A percentile compares a stretch with the other conserved stretches of the same genome.
Conservation (phyloP, 1,140 invertebrate genomes). For the Platyura marginata region DNA sequence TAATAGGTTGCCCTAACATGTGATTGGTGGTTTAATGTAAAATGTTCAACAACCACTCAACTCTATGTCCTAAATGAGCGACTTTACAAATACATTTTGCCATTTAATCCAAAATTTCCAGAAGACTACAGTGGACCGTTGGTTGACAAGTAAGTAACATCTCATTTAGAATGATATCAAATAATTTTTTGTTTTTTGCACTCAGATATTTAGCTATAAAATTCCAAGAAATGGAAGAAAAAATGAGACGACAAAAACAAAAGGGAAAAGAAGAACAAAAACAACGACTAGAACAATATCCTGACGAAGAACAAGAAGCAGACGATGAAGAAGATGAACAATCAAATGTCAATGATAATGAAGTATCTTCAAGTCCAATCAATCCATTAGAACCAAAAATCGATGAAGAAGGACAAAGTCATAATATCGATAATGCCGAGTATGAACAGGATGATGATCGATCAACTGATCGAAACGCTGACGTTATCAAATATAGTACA, state of each 20-base stretch:
- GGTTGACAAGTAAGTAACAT: slow-evolving; percentile 46
- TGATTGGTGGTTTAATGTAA: slow-evolving; percentile 86
- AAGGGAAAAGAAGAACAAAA: slow-evolving; percentile 14
- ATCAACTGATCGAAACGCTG: not conserved
- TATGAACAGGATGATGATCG: slow-evolving; percentile 3
- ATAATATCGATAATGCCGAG: slow-evolving; percentile 9
- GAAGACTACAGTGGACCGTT: slow-evolving; percentile 71
- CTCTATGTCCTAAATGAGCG: slow-evolving; percentile 74
- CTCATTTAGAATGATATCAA: not conserved
- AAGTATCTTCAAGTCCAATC: slow-evolving; percentile 1
- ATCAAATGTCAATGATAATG: not conserved
- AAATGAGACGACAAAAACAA: slow-evolving; percentile 31
- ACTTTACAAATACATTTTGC: slow-evolving; percentile 71
- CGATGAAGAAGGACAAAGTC: not conserved
- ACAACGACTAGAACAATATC: slow-evolving; percentile 5
- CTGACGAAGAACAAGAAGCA: slow-evolving; percentile 9
- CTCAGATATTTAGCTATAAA: slow-evolving; percentile 55
- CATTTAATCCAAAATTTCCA: slow-evolving; percentile 66
- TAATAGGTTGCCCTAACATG: slow-evolving; percentile 46
- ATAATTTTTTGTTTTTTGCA: slow-evolving; percentile 1
- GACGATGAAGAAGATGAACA: not conserved
- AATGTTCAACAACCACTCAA: slow-evolving; percentile 61
- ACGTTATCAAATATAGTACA: not conserved
- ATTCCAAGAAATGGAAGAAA: slow-evolving; percentile 66
- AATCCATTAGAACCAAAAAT: not conserved